Percentiles rank a stretch among this genome's conserved stretches.
phyloP scores from a whole-genome alignment of 2,113 vertebrate genomes.

The Myotis davidii region DNA sequence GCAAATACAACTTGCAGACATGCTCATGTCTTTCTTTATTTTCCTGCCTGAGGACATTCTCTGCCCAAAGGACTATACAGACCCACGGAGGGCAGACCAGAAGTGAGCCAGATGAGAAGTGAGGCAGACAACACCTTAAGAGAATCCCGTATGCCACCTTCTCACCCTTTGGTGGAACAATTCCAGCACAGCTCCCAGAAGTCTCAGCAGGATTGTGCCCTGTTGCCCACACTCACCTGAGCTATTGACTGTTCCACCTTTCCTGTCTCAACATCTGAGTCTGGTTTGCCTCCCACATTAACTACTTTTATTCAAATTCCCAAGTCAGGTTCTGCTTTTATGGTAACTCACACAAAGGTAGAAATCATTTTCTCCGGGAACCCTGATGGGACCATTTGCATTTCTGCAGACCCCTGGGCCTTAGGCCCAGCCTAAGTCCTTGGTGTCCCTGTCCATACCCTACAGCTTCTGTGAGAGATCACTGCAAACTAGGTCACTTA shows the following conservation, averaged over 20 bases:
- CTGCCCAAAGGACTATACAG: neutral
- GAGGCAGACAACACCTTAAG: rapidly evolving
- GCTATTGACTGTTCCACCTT: too few species aligned
- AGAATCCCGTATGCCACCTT: neutral
- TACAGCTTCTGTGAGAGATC: neutral
- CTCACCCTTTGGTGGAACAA: rapidly evolving
- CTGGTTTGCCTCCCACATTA: rapidly evolving
- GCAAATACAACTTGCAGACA: neutral
- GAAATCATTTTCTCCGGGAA: neutral
- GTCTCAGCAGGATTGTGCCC: neutral
- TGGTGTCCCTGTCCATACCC: rapidly evolving
- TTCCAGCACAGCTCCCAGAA: neutral
- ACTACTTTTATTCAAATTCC: neutral
- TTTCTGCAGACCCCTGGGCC: too few species aligned
- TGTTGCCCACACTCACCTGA: rapidly evolving
- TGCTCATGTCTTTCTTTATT: neutral
- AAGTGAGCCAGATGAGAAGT: too few species aligned
- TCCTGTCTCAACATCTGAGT: neutral
- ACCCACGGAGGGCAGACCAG: neutral
- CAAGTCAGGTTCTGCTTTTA: neutral
- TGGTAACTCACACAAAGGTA: neutral
- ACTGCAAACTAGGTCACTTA: too few species aligned
- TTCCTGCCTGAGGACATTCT: neutral
- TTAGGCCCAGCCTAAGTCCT: too few species aligned
- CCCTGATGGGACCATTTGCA: neutral